phyloP scores from a whole-genome alignment of 2,113 vertebrate species.

The Numida meleagris region DNA sequence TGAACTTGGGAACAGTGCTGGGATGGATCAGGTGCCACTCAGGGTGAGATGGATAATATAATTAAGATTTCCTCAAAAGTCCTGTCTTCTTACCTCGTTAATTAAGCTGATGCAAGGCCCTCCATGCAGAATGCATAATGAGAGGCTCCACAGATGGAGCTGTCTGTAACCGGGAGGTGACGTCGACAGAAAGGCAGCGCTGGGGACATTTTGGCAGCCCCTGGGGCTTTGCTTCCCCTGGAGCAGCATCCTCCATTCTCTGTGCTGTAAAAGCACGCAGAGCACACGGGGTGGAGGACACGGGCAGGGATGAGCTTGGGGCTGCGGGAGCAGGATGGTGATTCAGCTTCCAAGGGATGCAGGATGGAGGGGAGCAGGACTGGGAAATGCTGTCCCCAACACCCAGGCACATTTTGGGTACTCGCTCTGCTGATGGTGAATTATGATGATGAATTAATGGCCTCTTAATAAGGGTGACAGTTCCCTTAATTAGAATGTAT shows the following conservation, averaged over 20 bases:
- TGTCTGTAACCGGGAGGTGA: not conserved
- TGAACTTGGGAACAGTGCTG: conserved; percentile 50
- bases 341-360: not conserved
- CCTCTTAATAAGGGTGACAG: conserved; percentile 43
- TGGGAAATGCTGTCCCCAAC: not conserved
- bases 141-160: not conserved
- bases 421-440: not conserved
- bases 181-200: not conserved
- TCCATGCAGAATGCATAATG: conserved; percentile 33
- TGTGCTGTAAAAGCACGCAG: not conserved
- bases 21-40: conserved; percentile 66
- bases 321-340: not conserved
- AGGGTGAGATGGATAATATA: conserved; percentile 70
- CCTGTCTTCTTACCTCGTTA: conserved; percentile 67
- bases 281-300: not conserved
- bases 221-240: not conserved
- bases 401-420: not conserved
- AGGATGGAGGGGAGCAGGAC: no score
- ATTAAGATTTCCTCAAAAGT: conserved; percentile 68
- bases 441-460: conserved; percentile 40
- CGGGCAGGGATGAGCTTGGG: not conserved
- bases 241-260: not conserved
- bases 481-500: conserved; percentile 61
- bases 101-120: conserved; percentile 59
- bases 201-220: not conserved